These are phyloP conservation scores for Ecdyonurus torrentis DNA, from an alignment of 2,888 invertebrate genomes.

Conservation along the genomic window DNA sequence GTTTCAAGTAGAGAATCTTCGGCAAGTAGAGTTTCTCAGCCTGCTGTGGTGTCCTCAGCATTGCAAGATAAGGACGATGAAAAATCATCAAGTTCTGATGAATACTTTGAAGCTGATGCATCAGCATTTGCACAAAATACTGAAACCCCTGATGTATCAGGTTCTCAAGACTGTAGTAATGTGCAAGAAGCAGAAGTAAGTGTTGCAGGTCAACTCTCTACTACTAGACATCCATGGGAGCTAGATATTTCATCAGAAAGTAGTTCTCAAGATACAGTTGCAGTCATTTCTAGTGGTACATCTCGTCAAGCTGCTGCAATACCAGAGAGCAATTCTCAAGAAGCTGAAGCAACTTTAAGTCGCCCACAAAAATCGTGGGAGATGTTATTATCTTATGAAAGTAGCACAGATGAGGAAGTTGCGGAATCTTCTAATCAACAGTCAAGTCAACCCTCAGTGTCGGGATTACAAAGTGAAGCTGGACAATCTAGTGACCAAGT, in stretches of 20 bases:
- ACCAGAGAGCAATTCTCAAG: background rate
- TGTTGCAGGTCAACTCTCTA: background rate
- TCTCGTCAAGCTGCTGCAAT: background rate
- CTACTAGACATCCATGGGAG: background rate
- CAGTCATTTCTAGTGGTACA: background rate
- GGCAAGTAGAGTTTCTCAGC: background rate
- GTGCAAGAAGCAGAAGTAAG: background rate
- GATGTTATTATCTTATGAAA: background rate
- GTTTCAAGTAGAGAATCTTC: background rate
- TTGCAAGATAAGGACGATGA: background rate
- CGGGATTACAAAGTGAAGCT: background rate
- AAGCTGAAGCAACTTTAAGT: background rate
- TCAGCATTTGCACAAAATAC: background rate
- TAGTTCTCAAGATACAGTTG: background rate
- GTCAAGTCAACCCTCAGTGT: background rate
- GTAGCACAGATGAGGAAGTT: background rate
- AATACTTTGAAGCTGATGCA: background rate
- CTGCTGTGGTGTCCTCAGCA: background rate
- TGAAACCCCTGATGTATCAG: background rate
- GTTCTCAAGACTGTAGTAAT: background rate
- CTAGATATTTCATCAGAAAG: background rate
- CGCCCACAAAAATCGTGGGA: background rate
- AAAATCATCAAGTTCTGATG: background rate
- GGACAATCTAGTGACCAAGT: background rate
- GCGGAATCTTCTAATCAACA: background rate